Evolutionary conservation across 2,888 invertebrate species (phyloP), one percentile per base, ranked within the genome.

Genomic region (Hyles lineata): DNA sequence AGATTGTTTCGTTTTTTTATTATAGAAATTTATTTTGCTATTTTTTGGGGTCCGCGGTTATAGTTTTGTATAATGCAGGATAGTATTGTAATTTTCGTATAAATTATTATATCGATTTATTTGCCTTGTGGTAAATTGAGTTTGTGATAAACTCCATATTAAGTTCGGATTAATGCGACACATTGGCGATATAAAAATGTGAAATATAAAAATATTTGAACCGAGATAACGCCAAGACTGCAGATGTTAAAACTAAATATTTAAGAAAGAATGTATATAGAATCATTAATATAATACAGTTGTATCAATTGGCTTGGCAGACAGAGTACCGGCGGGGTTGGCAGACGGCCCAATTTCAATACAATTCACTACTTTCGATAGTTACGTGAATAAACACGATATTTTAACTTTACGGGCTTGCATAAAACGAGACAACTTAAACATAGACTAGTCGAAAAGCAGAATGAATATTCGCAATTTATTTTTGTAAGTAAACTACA

Each of bases 1-100:
- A 81, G 72, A 75, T 67, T 67, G 67, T 35, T 52, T n/a, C 52
- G 43, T 15, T 61, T 70, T 71, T 52, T 52, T 60, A 62, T 58
- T 71, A 50, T 61, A 67, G 63, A 15, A 63, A n/a, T 63, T 63
- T 63, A 63, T 63, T 67, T 50, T 21, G 23, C 50, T 50, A 50
- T 67, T 67, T 43, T 67, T 67, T 50, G 5, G 21, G 21, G 6
- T n/a, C 0, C 43, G 63, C 15, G 35, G 11, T 9, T 35, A 59
- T 32, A 35, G 17, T 15, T 62, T 6, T 15, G 11, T 0, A 9
- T n/a, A 50, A 59, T 59, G 35, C 2, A 21, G 21, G 9, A 19
- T 35, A 6, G 6, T 43, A 15, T n/a, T 23, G 32, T 32, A 21
- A 23, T 11, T 59, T 11, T 2, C 25, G n/a, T n/a, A 60, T 60